Percentiles rank a stretch among this genome's conserved stretches.
Evolutionary conservation across 37 sponge, comb jelly and placozoan species (phyloP).

Genomic region (Spongia lamella): DNA sequence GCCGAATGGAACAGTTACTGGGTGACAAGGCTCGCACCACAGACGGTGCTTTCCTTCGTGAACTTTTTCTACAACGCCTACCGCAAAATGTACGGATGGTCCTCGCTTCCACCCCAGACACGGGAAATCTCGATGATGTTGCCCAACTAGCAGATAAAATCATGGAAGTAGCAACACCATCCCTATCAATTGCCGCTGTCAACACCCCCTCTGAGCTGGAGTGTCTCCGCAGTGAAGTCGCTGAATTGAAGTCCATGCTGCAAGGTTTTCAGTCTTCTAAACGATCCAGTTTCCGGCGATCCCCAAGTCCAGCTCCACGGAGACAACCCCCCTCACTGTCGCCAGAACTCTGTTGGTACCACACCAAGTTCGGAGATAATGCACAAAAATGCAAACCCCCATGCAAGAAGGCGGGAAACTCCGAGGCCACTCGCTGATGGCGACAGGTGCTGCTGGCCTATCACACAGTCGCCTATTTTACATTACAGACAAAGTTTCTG

Average conservation of each 20-base stretch:
- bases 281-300: neutral
- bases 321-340: neutral
- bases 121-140: neutral
- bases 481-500: constrained; percentile 23
- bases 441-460: constrained; percentile 64
- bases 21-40: too few species aligned
- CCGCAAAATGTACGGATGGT: too few species aligned
- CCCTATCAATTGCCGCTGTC: too few species aligned
- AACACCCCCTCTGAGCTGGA: too few species aligned
- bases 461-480: constrained; percentile 56
- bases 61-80: too few species aligned
- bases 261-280: neutral
- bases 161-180: too few species aligned
- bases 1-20: constrained; percentile 22
- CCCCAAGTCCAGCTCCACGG: neutral
- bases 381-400: constrained; percentile 58
- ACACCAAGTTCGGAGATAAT: constrained; percentile 26
- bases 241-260: too few species aligned
- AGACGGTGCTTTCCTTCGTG: too few species aligned
- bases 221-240: neutral
- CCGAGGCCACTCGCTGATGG: constrained; percentile 51
- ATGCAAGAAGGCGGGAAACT: constrained; percentile 49
- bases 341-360: constrained; percentile 43
- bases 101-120: too few species aligned
- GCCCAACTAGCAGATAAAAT: too few species aligned